phyloP scores from a whole-genome alignment of 1,140 invertebrate species.

The Sweltsa coloradensis region DNA sequence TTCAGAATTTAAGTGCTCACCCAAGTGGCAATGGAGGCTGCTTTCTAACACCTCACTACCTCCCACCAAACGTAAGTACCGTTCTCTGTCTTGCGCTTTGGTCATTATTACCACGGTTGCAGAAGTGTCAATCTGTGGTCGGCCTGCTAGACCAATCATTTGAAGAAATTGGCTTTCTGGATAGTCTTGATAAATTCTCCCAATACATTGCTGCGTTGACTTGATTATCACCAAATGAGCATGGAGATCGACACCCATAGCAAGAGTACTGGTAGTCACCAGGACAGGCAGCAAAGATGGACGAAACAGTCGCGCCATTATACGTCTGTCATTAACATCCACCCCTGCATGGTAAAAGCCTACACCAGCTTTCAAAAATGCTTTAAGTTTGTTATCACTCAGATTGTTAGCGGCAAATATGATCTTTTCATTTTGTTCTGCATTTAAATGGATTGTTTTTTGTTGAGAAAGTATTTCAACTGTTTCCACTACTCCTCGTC shows the following conservation, averaged over 20 bases:
- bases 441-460: constrained; percentile 38
- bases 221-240: constrained; percentile 75
- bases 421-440: constrained; percentile 38
- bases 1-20: constrained; percentile 71
- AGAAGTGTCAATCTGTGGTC: constrained; percentile 64
- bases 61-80: constrained; percentile 42
- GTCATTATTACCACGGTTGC: constrained; percentile 77
- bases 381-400: constrained; percentile 46
- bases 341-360: constrained; percentile 71
- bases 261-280: constrained; percentile 54
- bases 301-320: constrained; percentile 41
- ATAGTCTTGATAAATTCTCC: constrained; percentile 54
- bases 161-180: constrained; percentile 59
- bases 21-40: constrained; percentile 55
- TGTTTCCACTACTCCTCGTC: constrained; percentile 57
- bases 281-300: constrained; percentile 50
- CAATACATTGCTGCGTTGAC: constrained; percentile 59
- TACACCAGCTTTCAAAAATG: constrained; percentile 44
- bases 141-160: constrained; percentile 73
- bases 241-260: constrained; percentile 72
- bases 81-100: constrained; percentile 41
- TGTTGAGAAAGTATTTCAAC: constrained; percentile 45
- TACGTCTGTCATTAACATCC: constrained; percentile 42
- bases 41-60: constrained; percentile 46
- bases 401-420: constrained; percentile 34